phyloP scores from a whole-genome alignment of 2,797 vertebrate genomes.

The Gallinago solitaria region DNA sequence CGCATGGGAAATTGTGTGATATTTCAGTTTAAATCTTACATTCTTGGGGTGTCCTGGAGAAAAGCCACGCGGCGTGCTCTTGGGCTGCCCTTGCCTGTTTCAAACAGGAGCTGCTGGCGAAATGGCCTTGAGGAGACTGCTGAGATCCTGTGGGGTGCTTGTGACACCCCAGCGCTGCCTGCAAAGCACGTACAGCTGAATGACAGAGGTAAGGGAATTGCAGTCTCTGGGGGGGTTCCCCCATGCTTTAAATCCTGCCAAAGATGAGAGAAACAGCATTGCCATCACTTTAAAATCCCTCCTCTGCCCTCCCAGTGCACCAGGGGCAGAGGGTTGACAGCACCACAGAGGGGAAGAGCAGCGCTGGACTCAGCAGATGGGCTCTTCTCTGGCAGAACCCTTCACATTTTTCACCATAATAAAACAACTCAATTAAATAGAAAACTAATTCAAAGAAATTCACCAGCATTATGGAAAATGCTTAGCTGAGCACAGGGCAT shows the following conservation, averaged over 20 bases:
- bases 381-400: neutral
- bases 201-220: neutral
- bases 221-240: neutral
- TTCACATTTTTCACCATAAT: neutral
- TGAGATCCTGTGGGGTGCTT: neutral
- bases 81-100: neutral
- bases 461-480: neutral
- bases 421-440: neutral
- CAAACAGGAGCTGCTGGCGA: neutral
- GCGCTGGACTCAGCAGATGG: neutral
- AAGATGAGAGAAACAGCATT: neutral
- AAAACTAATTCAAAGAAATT: neutral
- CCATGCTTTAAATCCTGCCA: neutral
- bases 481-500: neutral
- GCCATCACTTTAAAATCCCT: neutral
- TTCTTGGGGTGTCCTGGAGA: neutral
- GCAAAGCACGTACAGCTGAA: neutral
- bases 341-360: neutral
- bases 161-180: neutral
- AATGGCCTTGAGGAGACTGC: neutral
- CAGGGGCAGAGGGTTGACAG: neutral
- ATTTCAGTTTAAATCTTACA: neutral
- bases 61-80: fast-evolving
- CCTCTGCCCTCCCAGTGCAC: neutral
- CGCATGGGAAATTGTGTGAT: neutral